Evolutionary conservation across 2,113 vertebrate species (phyloP).

Genomic region (Centropus bengalensis): DNA sequence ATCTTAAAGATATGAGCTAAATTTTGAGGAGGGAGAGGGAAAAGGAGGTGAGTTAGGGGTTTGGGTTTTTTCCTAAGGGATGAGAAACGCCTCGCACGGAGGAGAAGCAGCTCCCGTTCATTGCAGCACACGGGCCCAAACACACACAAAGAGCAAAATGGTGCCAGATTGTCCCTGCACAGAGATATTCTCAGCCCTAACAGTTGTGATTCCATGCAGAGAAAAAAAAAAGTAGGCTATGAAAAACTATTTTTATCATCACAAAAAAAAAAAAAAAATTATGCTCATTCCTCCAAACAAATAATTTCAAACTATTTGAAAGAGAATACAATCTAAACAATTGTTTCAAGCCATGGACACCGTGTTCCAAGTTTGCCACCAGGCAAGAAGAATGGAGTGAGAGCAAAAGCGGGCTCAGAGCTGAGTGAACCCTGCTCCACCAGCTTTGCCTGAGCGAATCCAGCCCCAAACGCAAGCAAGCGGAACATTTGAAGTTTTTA

Average conservation of each 20-base stretch:
- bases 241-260: constrained; percentile 67
- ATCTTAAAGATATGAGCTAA: not conserved
- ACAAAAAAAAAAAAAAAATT: constrained; percentile 17
- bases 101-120: not conserved
- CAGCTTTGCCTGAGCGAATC: not conserved
- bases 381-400: not conserved
- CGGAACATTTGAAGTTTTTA: not conserved
- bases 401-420: not conserved
- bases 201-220: not conserved
- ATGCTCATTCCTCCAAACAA: constrained; percentile 46
- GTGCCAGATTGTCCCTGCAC: not conserved
- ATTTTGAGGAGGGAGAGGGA: not conserved
- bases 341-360: not conserved
- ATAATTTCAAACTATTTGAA: constrained; percentile 14
- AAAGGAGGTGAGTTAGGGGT: not conserved
- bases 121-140: not conserved
- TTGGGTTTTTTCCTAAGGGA: not conserved
- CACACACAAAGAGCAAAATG: not conserved
- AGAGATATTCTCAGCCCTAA: not conserved
- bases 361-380: not conserved
- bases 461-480: not conserved
- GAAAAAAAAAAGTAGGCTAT: constrained; percentile 17
- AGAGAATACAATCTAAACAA: constrained; percentile 48
- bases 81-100: not conserved
- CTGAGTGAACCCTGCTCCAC: not conserved